These are phyloP conservation scores for Cosmorhoe ocellata DNA, from an alignment of 2,888 invertebrate species.

Conservation along the genomic window DNA sequence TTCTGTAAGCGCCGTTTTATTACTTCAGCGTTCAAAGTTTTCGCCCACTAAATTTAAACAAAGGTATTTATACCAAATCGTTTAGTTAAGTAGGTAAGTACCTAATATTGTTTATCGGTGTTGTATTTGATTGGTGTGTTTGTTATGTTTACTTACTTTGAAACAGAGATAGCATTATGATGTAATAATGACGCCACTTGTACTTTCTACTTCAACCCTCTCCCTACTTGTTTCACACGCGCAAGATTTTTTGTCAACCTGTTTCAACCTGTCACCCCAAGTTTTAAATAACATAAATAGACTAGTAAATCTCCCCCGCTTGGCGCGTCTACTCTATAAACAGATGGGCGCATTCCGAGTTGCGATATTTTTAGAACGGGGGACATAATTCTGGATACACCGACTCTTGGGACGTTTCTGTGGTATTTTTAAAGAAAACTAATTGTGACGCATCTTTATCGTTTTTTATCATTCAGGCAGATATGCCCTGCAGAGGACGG, in stretches of 20 bases:
- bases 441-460: conserved; percentile 19
- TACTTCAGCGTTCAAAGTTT: too few species aligned
- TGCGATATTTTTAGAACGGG: conserved; percentile 58
- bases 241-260: conserved; percentile 55
- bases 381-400: conserved; percentile 68
- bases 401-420: conserved; percentile 42
- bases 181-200: conserved; percentile 3
- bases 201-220: background rate
- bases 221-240: conserved; percentile 15
- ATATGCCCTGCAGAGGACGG: background rate
- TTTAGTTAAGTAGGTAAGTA: too few species aligned
- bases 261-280: conserved; percentile 55
- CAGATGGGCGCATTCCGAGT: conserved; percentile 72
- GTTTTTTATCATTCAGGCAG: conserved; percentile 3
- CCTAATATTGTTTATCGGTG: too few species aligned
- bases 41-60: background rate
- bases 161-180: too few species aligned
- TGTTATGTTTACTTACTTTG: too few species aligned
- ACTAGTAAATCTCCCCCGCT: conserved; percentile 65
- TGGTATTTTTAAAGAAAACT: conserved; percentile 29
- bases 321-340: conserved; percentile 64
- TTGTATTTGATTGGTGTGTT: too few species aligned
- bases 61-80: too few species aligned
- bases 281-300: conserved; percentile 46
- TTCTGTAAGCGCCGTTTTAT: background rate